Conservation (phyloP, 2,888 invertebrate species). For the Encarsia formosa region DNA sequence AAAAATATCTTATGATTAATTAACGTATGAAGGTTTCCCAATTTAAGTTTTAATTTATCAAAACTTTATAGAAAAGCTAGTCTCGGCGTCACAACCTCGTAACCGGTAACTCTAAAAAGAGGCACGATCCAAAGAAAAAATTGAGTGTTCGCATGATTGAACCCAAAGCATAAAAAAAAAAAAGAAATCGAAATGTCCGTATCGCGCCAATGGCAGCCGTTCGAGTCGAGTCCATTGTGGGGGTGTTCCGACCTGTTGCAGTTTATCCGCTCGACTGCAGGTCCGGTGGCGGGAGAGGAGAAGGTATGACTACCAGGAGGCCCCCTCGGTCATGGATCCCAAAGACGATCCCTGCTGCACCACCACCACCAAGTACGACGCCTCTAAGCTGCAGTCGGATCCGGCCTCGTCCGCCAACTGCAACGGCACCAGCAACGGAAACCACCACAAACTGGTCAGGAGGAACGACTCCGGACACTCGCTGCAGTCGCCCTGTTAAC, state of each 20-base stretch:
- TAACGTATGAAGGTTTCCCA: no score
- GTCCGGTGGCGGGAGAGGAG: constrained; percentile 68
- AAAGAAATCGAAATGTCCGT: constrained; percentile 34
- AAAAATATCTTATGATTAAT: no score
- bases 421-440: constrained; percentile 23
- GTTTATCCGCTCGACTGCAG: constrained; percentile 75
- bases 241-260: constrained; percentile 55
- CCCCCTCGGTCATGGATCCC: constrained; percentile 42
- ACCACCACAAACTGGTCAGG: constrained; percentile 24
- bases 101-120: no score
- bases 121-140: neutral
- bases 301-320: constrained; percentile 71
- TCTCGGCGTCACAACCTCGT: neutral
- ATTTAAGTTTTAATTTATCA: no score
- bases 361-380: constrained; percentile 19
- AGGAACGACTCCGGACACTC: no score
- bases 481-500: no score
- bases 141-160: no score
- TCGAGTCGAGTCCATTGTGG: constrained; percentile 48
- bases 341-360: constrained; percentile 34
- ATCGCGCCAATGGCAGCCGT: constrained; percentile 46
- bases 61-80: no score
- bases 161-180: neutral
- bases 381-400: neutral
- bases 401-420: neutral